phyloP scores from a whole-genome alignment of 2,888 invertebrate species.

The Drosophila aldrichi region DNA sequence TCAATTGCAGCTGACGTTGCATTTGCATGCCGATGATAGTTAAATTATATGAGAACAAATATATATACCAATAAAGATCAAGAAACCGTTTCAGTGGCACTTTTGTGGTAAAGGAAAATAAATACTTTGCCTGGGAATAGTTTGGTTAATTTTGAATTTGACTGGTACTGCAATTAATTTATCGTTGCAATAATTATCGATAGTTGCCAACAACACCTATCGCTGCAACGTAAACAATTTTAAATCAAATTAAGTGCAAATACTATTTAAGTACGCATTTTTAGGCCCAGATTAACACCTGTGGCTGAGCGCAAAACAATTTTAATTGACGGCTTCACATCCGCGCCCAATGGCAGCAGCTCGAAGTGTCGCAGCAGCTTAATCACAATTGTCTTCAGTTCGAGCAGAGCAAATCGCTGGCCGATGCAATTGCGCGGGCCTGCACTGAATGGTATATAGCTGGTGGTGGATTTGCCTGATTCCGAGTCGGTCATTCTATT shows the following conservation, averaged over 20 bases:
- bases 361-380: constrained; percentile 79
- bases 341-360: constrained; percentile 75
- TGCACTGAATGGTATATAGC: constrained; percentile 83
- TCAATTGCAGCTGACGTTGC: background rate
- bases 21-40: background rate
- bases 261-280: constrained; percentile 19
- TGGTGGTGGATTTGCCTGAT: constrained; percentile 51
- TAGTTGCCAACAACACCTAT: background rate
- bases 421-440: constrained; percentile 86
- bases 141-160: background rate
- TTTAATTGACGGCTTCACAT: constrained; percentile 78
- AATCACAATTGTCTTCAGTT: constrained; percentile 79
- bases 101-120: background rate
- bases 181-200: constrained; percentile 1
- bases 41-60: background rate
- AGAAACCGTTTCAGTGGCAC: background rate
- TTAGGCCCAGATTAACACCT: constrained; percentile 81
- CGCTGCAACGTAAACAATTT: background rate
- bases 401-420: constrained; percentile 82
- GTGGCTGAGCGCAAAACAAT: constrained; percentile 82
- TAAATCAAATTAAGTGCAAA: background rate
- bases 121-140: background rate
- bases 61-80: background rate
- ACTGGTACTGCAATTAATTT: constrained; percentile 1
- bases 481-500: constrained; percentile 82